Conservation (phyloP, 2,113 vertebrate genomes). For the Stictonetta naevosa region DNA sequence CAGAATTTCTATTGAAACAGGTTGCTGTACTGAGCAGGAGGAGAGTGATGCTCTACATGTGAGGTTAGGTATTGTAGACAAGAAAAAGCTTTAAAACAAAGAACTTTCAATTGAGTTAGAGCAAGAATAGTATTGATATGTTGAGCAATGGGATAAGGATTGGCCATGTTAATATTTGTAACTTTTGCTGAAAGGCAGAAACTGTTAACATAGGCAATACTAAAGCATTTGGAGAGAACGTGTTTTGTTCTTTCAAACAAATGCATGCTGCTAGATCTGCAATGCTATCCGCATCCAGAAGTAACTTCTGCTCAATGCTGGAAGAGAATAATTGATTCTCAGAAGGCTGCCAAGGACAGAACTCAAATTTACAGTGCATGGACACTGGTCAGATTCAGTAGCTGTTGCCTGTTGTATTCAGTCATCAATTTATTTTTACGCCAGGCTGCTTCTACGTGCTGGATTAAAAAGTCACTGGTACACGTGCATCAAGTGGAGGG, state of each 20-base stretch:
- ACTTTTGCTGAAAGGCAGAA: not conserved
- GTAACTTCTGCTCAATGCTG: not conserved
- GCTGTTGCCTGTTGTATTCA: constrained; percentile 9
- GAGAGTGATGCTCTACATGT: not conserved
- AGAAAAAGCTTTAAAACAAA: not conserved
- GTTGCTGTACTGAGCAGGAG: not conserved
- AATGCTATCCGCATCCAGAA: not conserved
- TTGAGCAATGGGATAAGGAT: not conserved
- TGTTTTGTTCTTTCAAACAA: not conserved
- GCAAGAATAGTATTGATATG: not conserved
- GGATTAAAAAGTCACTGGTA: not conserved
- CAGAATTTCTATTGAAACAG: not conserved
- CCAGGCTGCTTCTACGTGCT: not conserved
- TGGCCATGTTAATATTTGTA: not conserved
- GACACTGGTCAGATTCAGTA: not conserved
- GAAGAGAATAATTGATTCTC: not conserved
- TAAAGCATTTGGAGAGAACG: not conserved
- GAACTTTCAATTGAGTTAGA: not conserved
- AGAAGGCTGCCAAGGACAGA: not conserved
- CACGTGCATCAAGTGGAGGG: not conserved
- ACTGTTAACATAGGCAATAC: not conserved
- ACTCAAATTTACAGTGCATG: not conserved
- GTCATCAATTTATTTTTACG: not conserved
- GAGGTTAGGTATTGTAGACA: not conserved
- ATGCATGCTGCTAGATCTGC: not conserved